These are phyloP conservation scores for Paramormyrops kingsleyae DNA, from an alignment of 2,113 vertebrate genomes.

Conservation along the genomic window DNA sequence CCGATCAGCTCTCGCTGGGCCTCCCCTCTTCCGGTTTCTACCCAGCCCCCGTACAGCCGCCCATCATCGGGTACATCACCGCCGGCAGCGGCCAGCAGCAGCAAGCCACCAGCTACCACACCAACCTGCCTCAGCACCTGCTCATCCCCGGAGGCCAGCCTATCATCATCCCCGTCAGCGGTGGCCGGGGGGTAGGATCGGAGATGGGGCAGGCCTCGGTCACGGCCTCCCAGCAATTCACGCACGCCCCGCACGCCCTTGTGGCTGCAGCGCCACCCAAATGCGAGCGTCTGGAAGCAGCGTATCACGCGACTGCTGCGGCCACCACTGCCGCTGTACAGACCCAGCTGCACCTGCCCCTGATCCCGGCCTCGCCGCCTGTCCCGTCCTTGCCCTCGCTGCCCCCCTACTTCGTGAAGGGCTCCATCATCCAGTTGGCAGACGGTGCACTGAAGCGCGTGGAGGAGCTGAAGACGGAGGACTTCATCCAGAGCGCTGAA, in stretches of 20 bases:
- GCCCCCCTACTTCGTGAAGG: constrained; percentile 94
- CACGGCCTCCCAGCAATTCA: constrained; percentile 70
- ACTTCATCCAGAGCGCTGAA: constrained; percentile 97
- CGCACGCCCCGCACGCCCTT: constrained; percentile 73
- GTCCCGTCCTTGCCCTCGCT: constrained; percentile 63
- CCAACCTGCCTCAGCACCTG: constrained; percentile 83
- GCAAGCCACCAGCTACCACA: constrained; percentile 71
- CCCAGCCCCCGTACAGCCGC: constrained; percentile 67
- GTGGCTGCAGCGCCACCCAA: constrained; percentile 75
- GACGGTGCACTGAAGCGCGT: constrained; percentile 94
- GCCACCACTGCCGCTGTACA: constrained; percentile 63
- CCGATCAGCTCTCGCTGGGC: constrained; percentile 79
- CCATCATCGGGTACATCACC: constrained; percentile 86
- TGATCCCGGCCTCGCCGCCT: constrained; percentile 58
- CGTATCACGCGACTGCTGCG: constrained; percentile 52
- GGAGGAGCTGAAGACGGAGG: constrained; percentile 95
- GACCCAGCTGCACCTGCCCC: constrained; percentile 86
- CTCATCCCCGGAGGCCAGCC: constrained; percentile 87
- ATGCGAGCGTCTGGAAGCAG: constrained; percentile 67
- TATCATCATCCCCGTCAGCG: constrained; percentile 81
- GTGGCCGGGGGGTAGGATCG: constrained; percentile 57
- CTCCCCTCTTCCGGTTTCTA: constrained; percentile 78
- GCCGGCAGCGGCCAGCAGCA: constrained; percentile 51
- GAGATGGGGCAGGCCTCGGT: constrained; percentile 63
- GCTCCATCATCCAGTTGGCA: constrained; percentile 95